A percentile compares a stretch with the other conserved stretches of the same genome.
Evolutionary conservation across 2,888 invertebrate genomes (phyloP).

Genomic region (Meliscaeva auricollis): DNA sequence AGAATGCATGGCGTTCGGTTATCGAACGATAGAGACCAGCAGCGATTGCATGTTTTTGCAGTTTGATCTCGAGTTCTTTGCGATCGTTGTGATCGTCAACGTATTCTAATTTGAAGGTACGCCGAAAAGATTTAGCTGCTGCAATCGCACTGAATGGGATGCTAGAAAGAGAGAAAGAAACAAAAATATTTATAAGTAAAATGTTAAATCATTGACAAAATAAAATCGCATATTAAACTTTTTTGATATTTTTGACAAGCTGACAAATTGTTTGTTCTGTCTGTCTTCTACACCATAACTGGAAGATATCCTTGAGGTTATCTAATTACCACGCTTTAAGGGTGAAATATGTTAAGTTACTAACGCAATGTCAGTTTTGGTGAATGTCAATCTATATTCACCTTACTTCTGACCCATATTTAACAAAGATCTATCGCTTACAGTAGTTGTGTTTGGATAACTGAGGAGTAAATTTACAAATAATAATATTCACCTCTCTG

Average conservation of each 20-base stretch:
- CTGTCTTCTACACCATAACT: no score
- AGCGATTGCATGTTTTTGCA: constrained; percentile 92
- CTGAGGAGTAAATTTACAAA: no score
- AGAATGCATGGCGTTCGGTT: constrained; percentile 96
- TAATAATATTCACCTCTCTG: no score
- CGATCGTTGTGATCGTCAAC: constrained; percentile 89
- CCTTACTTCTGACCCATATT: no score
- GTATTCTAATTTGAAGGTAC: constrained; percentile 91
- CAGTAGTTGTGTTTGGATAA: no score
- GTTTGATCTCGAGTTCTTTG: constrained; percentile 89
- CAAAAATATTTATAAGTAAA: constrained; percentile 3
- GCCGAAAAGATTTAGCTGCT: constrained; percentile 90
- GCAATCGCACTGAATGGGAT: constrained; percentile 93
- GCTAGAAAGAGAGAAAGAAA: constrained; percentile 83
- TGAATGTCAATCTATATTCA: no score
- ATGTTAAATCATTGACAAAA: background rate
- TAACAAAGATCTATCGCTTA: no score
- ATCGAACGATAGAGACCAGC: constrained; percentile 93
- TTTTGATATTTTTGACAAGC: constrained; percentile 1
- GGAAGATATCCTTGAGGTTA: no score
- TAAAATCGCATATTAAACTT: background rate
- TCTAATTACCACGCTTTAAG: no score
- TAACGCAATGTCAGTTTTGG: no score
- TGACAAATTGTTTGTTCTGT: no score
- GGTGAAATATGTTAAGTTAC: no score